Evolutionary conservation across 2,888 invertebrate genomes (phyloP), one percentile per base, ranked within the genome.

Genomic region (Cephus pygmeus): DNA sequence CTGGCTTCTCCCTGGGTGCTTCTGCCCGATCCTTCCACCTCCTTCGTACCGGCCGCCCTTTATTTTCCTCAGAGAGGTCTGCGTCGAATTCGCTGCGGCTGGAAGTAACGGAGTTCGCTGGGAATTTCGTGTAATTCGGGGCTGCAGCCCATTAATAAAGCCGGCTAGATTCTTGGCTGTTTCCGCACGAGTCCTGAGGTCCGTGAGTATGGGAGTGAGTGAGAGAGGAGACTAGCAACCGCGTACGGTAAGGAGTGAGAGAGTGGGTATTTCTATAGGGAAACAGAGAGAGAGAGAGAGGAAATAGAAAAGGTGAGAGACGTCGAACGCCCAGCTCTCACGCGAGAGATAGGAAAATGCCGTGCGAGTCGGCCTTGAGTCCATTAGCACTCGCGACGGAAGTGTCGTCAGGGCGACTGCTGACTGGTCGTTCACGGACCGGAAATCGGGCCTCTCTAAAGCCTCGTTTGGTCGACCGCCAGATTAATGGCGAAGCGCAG

Each of bases 131-230:
- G 81, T 79, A 82, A 82, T 80, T 80, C 79, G 76, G 36, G 77
- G 80, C 81, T 78, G 81, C 82, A 78, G 77, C 76, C 81, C 84
- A 81, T 84, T 84, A 84, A 84, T 84, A 84, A 83, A 83, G 80
- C 79, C 56, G 56, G 56, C 9, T 56, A 3, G 56, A 15, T 56
- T 56, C 71, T 71, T 30, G 34, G 34, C 23, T 71, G 12, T 9
- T 33, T 71, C 3, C 3, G 12, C 71, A 23, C 71, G 15, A 71
- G 71, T 34, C 34, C 71, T 11, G 71, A 3, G 71, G 71, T 71
- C 30, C 71, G 30, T 3, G 81, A 81, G 56, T 75, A 34, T 69
- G 40, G 34, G 36, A 35, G 77, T 31, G 69, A 36, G 69, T 75
- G 79, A 73, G 6, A 40, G 69, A 11, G 77, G 35, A 69, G 69